Base-by-base conservation (phyloP, 1,140 invertebrate genomes). In the Conus ventricosus region DNA sequence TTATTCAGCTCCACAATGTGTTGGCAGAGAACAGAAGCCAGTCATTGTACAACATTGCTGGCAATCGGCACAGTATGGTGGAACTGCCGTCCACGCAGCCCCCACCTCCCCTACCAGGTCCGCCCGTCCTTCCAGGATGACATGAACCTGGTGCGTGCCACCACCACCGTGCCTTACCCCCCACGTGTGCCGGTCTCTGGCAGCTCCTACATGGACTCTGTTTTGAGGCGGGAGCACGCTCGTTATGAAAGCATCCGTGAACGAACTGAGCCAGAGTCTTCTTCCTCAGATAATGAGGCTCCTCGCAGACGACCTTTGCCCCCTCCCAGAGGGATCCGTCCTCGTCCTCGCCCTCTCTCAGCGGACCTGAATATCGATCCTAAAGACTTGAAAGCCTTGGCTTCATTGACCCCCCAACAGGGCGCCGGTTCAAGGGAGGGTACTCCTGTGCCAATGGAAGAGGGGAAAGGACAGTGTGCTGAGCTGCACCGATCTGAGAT, bases 221-320 rank as follows among this genome's bases (percentile, higher is more conserved):
- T 84, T 15, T 27, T 71, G 54, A 5, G 87, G n/a, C 80, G 88
- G 17, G 90, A 89, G 75, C 51, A 83, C 3, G 76, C 87, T 27
- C 83, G 87, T 53, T 91, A 90, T 54, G 90, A 91, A 71, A 91
- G 90, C 84, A 91, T 91, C 54, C 87, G 85, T 76, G 90, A 91
- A 75, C 71, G 89, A 51, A 91, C 90, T 15, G 90, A 90, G 51
- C 90, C 90, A 4, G 90, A 91, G 67, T 87, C 89, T 25, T 90
- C 90, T 17, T 88, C 87, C 11, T 86, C 88, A 25, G 88, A 89
- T 27, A 76, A 82, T 39, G 88, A 86, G 27, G 39, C 27, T 1
- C 54, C 84, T 7, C 25, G 13, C 17, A n/a, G 85, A 57, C 39
- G 75, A 27, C 84, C 88, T 25, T 78, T 55, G 8, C 76, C 88